Evolutionary conservation across 2,113 vertebrate species (phyloP), one percentile per base, ranked within the genome.

Genomic region (Spermophilus dauricus): DNA sequence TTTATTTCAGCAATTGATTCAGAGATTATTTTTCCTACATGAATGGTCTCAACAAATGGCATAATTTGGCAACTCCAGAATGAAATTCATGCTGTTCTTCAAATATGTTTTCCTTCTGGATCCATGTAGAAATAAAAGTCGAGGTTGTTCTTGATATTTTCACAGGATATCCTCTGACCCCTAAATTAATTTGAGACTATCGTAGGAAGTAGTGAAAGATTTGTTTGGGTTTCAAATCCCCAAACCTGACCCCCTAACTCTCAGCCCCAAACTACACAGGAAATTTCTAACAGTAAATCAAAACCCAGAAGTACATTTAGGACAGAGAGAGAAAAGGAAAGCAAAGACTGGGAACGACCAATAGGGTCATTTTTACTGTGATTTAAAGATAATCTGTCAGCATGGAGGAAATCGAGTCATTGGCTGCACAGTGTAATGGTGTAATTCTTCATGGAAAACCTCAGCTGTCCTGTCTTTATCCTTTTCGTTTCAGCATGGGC

Each of bases 271-370:
- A 91, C 73, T 93, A 83, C 65, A 97, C 97, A 96, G 95, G 97
- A 98, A 97, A 97, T 97, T 97, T 97, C 96, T 96, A 96, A 76
- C 92, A 77, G 45, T 97, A 96, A 98, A 98, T 97, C 94, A 97
- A 89, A 48, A 97, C 37, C 26, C 69, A 69, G 92, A 85, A 72
- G 83, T 72, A 4, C 70, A 84, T 87, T 84, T 83, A 90, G 37
- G 84, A 85, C 91, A 91, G 65, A 94, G 30, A 48, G 48, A 95
- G 61, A 65, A 95, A 78, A 95, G 39, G 39, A 87, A 96, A 81
- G 58, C 9, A 61, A 51, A 80, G 80, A 26, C 48, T 86, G n/a
- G 45, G 80, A 95, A 94, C 86, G 65, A 61, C 86, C 96, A 75
- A 61, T 8, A 63, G 28, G 28, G 72, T 95, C 69, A 72, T 70